Evolutionary conservation across 2,113 vertebrate species (phyloP).

Genomic region (Vulpes lagopus): DNA sequence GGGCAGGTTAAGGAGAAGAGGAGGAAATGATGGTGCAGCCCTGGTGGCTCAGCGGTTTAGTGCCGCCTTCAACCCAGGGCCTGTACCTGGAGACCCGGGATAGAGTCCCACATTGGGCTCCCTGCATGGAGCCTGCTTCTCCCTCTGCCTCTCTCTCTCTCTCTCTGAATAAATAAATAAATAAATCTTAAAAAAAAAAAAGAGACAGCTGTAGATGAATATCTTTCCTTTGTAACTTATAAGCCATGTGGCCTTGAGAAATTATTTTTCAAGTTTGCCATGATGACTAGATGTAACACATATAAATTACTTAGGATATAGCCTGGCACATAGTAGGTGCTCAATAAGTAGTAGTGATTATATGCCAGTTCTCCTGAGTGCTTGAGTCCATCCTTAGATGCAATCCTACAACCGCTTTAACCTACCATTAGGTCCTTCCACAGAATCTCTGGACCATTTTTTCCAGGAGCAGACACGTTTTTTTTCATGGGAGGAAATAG

Average conservation of each 20-base stretch:
- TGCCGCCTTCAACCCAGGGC: too few species aligned
- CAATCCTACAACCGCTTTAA: accelerated
- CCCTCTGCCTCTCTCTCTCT: too few species aligned
- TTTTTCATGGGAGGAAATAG: slow-evolving; percentile 38
- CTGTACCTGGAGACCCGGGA: too few species aligned
- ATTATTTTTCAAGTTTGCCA: background rate
- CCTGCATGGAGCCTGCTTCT: too few species aligned
- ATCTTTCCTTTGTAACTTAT: background rate
- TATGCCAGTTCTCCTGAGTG: background rate
- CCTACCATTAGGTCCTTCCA: too few species aligned
- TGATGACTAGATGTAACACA: background rate
- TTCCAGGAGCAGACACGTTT: slow-evolving; percentile 29
- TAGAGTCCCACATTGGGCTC: too few species aligned
- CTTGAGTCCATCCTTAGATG: background rate
- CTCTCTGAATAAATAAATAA: too few species aligned
- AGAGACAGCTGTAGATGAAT: background rate
- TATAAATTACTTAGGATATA: background rate
- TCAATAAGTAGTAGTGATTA: background rate
- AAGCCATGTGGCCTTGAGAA: background rate
- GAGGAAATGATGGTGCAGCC: background rate
- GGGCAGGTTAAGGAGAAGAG: background rate
- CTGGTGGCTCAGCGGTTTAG: too few species aligned
- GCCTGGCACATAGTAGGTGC: background rate
- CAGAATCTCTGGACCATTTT: background rate
- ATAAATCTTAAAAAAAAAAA: too few species aligned